Evolutionary conservation across 2,888 invertebrate species (phyloP).

Genomic region (Phengaris alcon): DNA sequence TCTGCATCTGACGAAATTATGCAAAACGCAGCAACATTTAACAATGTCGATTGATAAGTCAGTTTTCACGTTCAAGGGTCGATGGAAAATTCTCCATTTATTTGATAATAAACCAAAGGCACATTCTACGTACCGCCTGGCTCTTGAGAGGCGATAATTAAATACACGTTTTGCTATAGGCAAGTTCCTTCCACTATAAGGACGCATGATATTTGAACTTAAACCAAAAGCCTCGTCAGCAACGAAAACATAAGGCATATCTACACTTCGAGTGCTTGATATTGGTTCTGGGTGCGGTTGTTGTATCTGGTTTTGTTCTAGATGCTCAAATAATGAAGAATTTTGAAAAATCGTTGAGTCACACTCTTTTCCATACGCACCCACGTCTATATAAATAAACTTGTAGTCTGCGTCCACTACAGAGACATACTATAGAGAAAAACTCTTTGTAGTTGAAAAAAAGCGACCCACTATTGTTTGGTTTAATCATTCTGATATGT

Average conservation of each 20-base stretch:
- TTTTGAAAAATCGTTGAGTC: slow-evolving; percentile 8
- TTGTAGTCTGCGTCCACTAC: slow-evolving; percentile 9
- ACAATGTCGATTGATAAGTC: slow-evolving; percentile 1
- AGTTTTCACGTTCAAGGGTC: neutral
- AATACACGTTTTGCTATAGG: neutral
- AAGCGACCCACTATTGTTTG: neutral
- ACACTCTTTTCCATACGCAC: slow-evolving; percentile 8
- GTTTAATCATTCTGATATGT: neutral
- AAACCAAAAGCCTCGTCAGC: slow-evolving; percentile 17
- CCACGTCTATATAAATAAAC: slow-evolving; percentile 22
- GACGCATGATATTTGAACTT: neutral
- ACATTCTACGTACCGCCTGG: neutral
- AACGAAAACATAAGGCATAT: slow-evolving; percentile 1
- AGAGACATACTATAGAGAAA: slow-evolving; percentile 8
- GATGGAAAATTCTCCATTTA: slow-evolving; percentile 10
- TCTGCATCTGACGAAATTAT: neutral
- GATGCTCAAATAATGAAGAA: too few relatives aligned
- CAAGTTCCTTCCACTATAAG: neutral
- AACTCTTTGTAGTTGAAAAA: slow-evolving; percentile 23
- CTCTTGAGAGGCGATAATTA: neutral
- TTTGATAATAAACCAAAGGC: slow-evolving; percentile 9
- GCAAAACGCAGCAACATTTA: neutral
- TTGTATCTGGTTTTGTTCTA: too few relatives aligned
- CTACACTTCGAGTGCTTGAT: too few relatives aligned
- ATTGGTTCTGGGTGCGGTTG: too few relatives aligned